Percentiles rank a stretch among this genome's conserved stretches.
Conservation (phyloP, 2,888 invertebrate genomes). For the Scaptomyza flava region DNA sequence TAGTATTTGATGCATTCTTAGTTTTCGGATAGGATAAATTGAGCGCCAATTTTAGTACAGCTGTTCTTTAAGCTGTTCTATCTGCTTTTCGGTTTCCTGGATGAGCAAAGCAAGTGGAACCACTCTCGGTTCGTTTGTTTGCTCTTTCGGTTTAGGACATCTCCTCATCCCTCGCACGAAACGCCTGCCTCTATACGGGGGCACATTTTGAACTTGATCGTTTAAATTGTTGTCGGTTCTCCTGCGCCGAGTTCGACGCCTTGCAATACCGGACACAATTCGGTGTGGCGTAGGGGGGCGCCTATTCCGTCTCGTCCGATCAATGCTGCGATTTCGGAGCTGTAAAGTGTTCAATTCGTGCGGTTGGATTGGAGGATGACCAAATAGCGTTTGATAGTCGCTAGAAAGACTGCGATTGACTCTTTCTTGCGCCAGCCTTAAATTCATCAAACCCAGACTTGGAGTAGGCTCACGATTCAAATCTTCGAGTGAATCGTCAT, state of each 20-base stretch:
- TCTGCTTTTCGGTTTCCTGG: conserved; percentile 4
- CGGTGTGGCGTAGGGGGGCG: neutral
- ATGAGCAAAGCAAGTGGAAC: conserved; percentile 3
- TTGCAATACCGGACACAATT: neutral
- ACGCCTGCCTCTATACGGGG: neutral
- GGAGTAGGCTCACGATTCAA: too few relatives aligned
- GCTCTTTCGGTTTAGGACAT: neutral
- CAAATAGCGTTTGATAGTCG: too few relatives aligned
- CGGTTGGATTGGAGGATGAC: too few relatives aligned
- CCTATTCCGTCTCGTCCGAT: neutral
- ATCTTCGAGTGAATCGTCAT: neutral
- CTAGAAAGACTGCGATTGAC: neutral
- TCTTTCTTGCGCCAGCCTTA: neutral
- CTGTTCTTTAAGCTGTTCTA: neutral
- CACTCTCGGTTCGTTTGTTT: neutral
- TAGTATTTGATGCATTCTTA: too few relatives aligned
- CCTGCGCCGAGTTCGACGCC: neutral
- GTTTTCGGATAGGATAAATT: neutral
- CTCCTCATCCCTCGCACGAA: neutral
- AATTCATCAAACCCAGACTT: too few relatives aligned
- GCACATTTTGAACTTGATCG: neutral
- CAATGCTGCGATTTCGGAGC: too few relatives aligned
- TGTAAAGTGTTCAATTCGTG: too few relatives aligned
- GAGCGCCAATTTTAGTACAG: neutral
- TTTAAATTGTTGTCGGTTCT: neutral